These are phyloP conservation scores for Holocentrus rufus DNA, from an alignment of 2,797 vertebrate genomes.

Conservation along the genomic window DNA sequence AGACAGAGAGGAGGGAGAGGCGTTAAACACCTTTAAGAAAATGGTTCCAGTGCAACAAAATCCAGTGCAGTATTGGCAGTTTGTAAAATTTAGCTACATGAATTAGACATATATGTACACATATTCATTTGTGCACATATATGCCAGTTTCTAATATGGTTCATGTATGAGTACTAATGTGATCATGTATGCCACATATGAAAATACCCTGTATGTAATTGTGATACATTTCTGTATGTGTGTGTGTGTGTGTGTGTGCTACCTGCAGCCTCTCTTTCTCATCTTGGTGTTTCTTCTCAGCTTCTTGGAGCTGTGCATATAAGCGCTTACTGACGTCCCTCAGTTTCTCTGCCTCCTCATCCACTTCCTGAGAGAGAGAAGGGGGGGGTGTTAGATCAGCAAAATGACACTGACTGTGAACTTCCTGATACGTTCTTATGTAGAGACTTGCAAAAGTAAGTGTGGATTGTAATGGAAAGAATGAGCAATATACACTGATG, in stretches of 20 bases:
- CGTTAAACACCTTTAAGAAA: constrained; percentile 6
- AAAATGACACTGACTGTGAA: too few relatives aligned
- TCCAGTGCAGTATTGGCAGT: too few relatives aligned
- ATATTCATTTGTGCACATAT: too few relatives aligned
- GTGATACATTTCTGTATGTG: neutral
- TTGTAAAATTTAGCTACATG: too few relatives aligned
- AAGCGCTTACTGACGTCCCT: constrained; percentile 85
- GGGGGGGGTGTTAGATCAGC: too few relatives aligned
- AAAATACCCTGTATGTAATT: too few relatives aligned
- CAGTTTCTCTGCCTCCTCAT: constrained; percentile 83
- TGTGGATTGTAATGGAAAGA: constrained; percentile 27
- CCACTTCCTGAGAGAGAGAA: constrained; percentile 67
- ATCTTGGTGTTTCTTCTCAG: constrained; percentile 85
- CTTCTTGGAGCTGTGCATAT: constrained; percentile 87
- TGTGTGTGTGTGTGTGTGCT: neutral
- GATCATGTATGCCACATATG: too few relatives aligned
- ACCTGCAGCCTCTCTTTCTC: constrained; percentile 89
- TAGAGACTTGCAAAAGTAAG: too few relatives aligned
- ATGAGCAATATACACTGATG: neutral
- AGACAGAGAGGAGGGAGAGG: neutral
- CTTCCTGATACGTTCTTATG: too few relatives aligned
- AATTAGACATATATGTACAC: too few relatives aligned
- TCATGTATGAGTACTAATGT: too few relatives aligned
- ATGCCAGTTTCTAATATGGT: too few relatives aligned
- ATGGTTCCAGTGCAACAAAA: neutral